Conservation (phyloP, 1,140 invertebrate species). For the Ooceraea biroi region DNA sequence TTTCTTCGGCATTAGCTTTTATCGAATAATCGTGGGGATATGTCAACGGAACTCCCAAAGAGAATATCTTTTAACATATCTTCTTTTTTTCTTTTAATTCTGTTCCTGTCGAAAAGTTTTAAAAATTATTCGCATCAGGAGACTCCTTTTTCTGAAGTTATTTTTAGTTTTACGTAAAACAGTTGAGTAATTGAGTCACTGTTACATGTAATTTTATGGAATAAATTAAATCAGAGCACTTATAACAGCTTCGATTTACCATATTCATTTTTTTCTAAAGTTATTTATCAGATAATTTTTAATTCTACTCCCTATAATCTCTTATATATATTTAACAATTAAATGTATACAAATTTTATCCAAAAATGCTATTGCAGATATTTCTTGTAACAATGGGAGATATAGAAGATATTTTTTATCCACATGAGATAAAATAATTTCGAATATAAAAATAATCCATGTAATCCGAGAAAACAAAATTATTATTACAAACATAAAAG, state of each 20-base stretch:
- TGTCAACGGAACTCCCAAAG: background rate
- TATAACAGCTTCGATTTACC: background rate
- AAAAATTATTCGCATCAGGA: background rate
- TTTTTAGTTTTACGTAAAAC: background rate
- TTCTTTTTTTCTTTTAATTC: too few species aligned
- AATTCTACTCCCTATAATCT: background rate
- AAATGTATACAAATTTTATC: background rate
- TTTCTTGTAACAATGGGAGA: background rate
- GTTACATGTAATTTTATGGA: background rate
- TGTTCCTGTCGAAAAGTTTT: background rate
- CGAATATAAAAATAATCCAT: background rate
- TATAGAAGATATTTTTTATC: background rate
- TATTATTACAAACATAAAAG: background rate
- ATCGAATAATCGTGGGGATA: background rate
- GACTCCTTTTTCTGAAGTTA: background rate
- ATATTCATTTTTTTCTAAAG: background rate
- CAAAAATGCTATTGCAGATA: background rate
- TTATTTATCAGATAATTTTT: background rate
- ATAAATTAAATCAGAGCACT: background rate
- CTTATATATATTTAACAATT: background rate
- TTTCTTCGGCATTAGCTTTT: background rate
- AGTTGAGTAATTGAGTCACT: too few species aligned
- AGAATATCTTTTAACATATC: background rate
- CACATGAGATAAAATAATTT: slow-evolving; percentile 11
- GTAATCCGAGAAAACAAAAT: too few species aligned